Evolutionary conservation across 2,113 vertebrate species (phyloP), one percentile per base, ranked within the genome.

Genomic region (Mesitornis unicolor): DNA sequence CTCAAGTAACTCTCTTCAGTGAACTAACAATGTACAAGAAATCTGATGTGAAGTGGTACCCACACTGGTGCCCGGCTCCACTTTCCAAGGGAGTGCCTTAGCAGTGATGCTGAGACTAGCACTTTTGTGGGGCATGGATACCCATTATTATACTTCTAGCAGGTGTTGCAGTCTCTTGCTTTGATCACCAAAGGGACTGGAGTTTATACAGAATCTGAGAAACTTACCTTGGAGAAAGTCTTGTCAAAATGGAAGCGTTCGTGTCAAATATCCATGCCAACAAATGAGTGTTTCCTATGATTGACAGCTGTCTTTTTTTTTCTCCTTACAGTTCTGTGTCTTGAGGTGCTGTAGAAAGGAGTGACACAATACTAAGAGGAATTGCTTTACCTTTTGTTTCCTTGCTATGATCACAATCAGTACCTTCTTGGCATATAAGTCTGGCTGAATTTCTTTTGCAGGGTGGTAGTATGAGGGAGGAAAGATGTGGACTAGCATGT

Each of bases 41-140:
- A 65, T 51, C 29, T 51, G 42, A 1, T 50, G 33, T 54, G 5
- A 24, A 14, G 29, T 54, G 25, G 19, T 54, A 28, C 6, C 16
- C 13, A 33, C 26, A 22, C 16, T 76, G 3, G 9, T 11, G 29
- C 14, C 33, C 83, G 28, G 15, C 43, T 86, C 51, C 76, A 21
- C 14, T 85, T 48, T 88, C 73, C 28, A 63, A 7, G 31, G 19
- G 15, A 38, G 16, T 35, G 20, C 7, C 71, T 71, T 51, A 73
- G 48, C 43, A 76, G 29, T 14, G 48, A 40, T 75, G 29, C 24
- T 56, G 43, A 79, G 38, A n/a, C 17, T 69, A 1, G 2, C 59
- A 7, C 26, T 63, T 54, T n/a, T 13, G 0, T 14, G 28, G 6
- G 28, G 3, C 11, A 5, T 4, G 6, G 42, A 3, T 24, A 21